phyloP scores from a whole-genome alignment of 1,140 invertebrate species.

The Pseudachorutes palmiensis region DNA sequence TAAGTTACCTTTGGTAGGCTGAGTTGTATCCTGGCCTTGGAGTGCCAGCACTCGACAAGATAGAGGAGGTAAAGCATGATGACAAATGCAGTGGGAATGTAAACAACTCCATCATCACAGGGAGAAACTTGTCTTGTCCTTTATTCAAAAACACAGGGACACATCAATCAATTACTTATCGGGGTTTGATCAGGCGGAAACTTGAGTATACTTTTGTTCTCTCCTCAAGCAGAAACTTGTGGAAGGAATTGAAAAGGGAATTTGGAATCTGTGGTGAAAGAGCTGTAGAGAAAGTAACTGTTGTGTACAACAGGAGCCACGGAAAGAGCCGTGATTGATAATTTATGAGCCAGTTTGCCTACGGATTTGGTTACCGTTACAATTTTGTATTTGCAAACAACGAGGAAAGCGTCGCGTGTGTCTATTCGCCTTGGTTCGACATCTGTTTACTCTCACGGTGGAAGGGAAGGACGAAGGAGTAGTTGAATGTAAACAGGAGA shows the following conservation, averaged over 20 bases:
- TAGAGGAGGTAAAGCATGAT: conserved; percentile 73
- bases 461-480: background rate
- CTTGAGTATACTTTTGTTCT: too few species aligned
- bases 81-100: conserved; percentile 73
- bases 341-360: background rate
- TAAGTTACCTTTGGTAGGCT: conserved; percentile 42
- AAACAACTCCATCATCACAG: conserved; percentile 76
- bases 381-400: background rate
- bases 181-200: too few species aligned
- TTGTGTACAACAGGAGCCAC: background rate
- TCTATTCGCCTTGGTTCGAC: background rate
- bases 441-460: background rate
- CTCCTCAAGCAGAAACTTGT: too few species aligned
- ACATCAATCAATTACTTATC: conserved; percentile 6
- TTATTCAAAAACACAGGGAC: conserved; percentile 6
- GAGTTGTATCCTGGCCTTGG: conserved; percentile 53
- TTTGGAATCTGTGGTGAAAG: too few species aligned
- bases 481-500: conserved; percentile 14
- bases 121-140: conserved; percentile 58
- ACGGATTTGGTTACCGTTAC: background rate
- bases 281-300: too few species aligned
- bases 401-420: background rate
- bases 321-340: background rate
- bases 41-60: conserved; percentile 77
- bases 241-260: too few species aligned